Base-by-base conservation (phyloP, 2,888 invertebrate species). In the Rhimphoctona megacephalus region DNA sequence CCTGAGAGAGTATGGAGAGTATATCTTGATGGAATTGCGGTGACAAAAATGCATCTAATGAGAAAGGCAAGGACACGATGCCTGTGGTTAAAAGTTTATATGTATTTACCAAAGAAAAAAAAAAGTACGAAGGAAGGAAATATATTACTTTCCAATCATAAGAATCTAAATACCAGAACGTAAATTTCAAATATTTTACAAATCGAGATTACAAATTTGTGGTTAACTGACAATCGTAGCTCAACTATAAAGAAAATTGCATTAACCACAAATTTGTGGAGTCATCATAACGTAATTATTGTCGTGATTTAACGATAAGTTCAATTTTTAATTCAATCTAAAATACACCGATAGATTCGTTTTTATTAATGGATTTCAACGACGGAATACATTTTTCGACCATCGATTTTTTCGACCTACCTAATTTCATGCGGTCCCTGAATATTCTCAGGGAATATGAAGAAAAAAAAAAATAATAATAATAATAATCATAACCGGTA, bases 11-110 rank as follows among this genome's bases (percentile, higher is more conserved):
- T 14, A 8, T 17, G 25, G 30, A 25, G 36, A 74, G 3, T 39
- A 30, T 46, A 19, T 76, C 33, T 46, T 46, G n/a, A 39, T 22
- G 17, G 54, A 54, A 22, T 46, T 61, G 76, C 61, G 73, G 33
- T 25, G 43, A 46, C 30, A n/a, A 76, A 76, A 73, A 76, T 52
- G 22, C 64, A 77, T 14, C 64, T 77, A 66, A 76, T 76, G 76
- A 76, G 46, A 54, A 85, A 81, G 76, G 70, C 80, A 54, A 81
- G 76, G 80, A 80, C 80, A 76, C 11, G 4, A 36, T 19, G 7
- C 5, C 46, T 39, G 74, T 17, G 39, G 74, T 76, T 61, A 25
- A 64, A 30, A 76, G 70, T 85, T 79, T 70, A 8, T 67, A 33
- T 43, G 30, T 57, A 39, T 72, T 46, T 19, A 49, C 64, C 61